Conservation (phyloP, 2,888 invertebrate species). For the Lasioglossum leucozonium region DNA sequence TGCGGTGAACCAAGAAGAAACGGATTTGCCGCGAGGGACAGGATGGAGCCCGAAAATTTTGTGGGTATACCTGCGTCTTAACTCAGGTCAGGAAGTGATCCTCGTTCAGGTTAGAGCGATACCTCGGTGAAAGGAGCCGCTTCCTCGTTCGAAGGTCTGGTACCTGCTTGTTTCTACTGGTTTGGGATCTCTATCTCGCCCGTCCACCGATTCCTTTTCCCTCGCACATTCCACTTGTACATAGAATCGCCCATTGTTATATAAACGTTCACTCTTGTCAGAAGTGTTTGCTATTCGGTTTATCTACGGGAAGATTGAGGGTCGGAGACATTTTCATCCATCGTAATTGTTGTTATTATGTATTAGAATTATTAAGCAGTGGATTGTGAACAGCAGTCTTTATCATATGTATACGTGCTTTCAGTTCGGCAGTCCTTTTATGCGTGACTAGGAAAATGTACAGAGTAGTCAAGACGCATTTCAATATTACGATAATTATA, state of each 20-base stretch:
- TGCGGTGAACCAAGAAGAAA: background rate
- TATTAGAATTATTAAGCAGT: too few relatives aligned
- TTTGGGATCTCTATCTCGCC: background rate
- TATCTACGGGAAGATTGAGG: too few relatives aligned
- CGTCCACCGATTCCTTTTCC: background rate
- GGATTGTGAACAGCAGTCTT: too few relatives aligned
- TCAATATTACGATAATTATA: too few relatives aligned
- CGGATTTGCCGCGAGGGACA: background rate
- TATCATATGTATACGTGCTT: too few relatives aligned
- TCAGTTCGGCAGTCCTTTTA: too few relatives aligned
- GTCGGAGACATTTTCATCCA: background rate
- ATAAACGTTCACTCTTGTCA: background rate
- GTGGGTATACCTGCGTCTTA: background rate
- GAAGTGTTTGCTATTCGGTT: background rate
- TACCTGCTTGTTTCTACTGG: constrained; percentile 10
- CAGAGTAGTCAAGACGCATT: too few relatives aligned
- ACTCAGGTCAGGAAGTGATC: constrained; percentile 14
- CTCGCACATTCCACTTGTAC: background rate
- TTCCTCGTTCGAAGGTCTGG: constrained; percentile 4
- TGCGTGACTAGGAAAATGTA: too few relatives aligned
- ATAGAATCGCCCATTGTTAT: background rate
- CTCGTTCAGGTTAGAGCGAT: constrained; percentile 5
- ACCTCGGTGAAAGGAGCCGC: constrained; percentile 7
- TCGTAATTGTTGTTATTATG: too few relatives aligned
- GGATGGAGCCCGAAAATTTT: background rate